phyloP scores from a whole-genome alignment of 2,113 vertebrate genomes.

The Chloropsis cyanopogon region DNA sequence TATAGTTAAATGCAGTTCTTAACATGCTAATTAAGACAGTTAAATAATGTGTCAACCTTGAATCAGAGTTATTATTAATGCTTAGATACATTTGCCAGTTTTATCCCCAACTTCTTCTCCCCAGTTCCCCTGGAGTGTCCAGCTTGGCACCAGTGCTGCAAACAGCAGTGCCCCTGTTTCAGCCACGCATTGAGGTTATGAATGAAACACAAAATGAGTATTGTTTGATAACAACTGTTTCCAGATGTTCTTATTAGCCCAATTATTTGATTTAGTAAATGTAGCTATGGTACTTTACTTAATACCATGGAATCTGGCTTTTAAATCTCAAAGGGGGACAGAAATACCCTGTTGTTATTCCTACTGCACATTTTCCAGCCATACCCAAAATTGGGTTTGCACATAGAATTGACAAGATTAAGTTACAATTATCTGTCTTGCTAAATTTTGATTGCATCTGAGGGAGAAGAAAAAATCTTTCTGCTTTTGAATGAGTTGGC shows the following conservation, averaged over 20 bases:
- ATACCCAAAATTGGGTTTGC: not conserved
- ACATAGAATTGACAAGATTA: not conserved
- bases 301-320: not conserved
- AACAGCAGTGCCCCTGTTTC: not conserved
- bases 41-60: not conserved
- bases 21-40: not conserved
- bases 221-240: not conserved
- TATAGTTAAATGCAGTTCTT: not conserved
- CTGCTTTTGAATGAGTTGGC: not conserved
- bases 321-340: not conserved
- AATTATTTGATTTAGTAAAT: conserved; percentile 23
- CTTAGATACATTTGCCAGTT: not conserved
- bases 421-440: conserved; percentile 4
- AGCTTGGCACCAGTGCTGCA: not conserved
- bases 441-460: not conserved
- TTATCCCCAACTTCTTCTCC: not conserved
- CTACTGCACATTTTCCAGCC: not conserved
- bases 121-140: not conserved
- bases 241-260: conserved; percentile 19
- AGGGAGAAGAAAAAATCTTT: not conserved
- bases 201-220: not conserved
- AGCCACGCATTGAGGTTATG: rapidly evolving
- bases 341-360: not conserved
- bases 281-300: not conserved
- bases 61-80: not conserved